Evolutionary conservation across 2,113 vertebrate species (phyloP), one percentile per base, ranked within the genome.

Genomic region (Phylloscopus trochiloides): DNA sequence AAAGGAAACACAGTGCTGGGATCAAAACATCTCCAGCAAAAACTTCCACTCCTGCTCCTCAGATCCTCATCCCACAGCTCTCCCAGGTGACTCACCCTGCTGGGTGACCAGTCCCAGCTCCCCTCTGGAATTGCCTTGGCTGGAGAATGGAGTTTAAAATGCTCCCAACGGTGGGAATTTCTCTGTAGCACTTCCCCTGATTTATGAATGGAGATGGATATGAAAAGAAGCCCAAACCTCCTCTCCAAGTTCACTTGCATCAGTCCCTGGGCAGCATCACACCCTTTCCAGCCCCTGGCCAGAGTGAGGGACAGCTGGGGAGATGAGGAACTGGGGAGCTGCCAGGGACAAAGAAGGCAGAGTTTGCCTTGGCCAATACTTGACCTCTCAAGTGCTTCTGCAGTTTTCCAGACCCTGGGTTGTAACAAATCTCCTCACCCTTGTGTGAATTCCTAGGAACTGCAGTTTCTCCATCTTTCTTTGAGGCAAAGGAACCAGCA

Each of bases 351-450:
- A 34, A 40, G 45, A 17, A 34, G 17, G 68, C 20, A 70, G 32
- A 4, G n/a, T 2, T 42, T 22, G 42, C 51, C 28, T 61, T 2
- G 0, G 76, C 14, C 43, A 58, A 1, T 12, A 28, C 4, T 17
- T 50, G 51, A 24, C 38, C 12, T 67, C 59, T 50, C 48, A 31
- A 13, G 36, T 4, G 18, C 14, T 73, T 32, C 89, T 83, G 50
- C 29, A 14, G 4, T 22, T 86, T 88, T 38, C 43, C 58, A 62
- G 43, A 14, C 42, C 22, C 34, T 47, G 31, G 17, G 4, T 50
- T 8, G 2, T 24, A 50, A 38, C 5, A 51, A 31, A n/a, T 40
- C 10, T 63, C 40, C 42, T 31, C 12, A 4, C 1, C 28, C 25
- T 48, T 36, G 24, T 14, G 11, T 15, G 22, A 47, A 70, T 47